Conservation (phyloP, 2,797 vertebrate species). For the Brachyrhaphis roseni region DNA sequence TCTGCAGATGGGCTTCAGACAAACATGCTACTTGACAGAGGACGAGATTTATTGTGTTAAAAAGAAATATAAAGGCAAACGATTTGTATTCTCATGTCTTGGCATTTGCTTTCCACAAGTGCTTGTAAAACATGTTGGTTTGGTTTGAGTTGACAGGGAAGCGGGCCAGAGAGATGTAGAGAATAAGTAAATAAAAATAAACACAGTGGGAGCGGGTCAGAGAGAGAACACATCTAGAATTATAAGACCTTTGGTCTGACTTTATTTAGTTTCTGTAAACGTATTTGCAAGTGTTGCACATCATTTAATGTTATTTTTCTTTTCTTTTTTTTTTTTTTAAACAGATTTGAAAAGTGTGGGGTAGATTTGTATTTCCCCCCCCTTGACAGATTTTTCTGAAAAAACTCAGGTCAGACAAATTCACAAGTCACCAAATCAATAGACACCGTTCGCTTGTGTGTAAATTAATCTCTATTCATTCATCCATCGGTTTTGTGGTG, state of each 20-base stretch:
- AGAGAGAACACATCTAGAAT: slow-evolving; percentile 25
- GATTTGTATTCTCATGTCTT: slow-evolving; percentile 61
- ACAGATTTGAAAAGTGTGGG: not conserved
- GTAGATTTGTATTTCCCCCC: not conserved
- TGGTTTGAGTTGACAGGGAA: slow-evolving; percentile 45
- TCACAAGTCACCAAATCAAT: not conserved
- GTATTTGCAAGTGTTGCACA: not conserved
- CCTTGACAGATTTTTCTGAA: not conserved
- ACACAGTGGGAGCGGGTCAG: slow-evolving; percentile 26
- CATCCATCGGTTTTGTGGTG: not conserved
- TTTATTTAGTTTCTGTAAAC: slow-evolving; percentile 1
- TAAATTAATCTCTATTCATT: not conserved
- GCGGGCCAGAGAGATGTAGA: slow-evolving; percentile 19
- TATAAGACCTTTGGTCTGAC: slow-evolving; percentile 18
- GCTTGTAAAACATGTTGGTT: slow-evolving; percentile 40
- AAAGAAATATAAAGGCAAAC: slow-evolving; percentile 15
- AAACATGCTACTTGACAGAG: slow-evolving; percentile 35
- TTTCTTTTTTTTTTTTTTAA: not conserved
- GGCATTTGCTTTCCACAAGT: slow-evolving; percentile 45
- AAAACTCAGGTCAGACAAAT: not conserved
- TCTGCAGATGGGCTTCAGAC: slow-evolving; percentile 37
- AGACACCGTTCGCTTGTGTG: not conserved
- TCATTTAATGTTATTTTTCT: not conserved
- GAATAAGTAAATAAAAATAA: slow-evolving; percentile 30
- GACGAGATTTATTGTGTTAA: slow-evolving; percentile 42